Percentiles rank a stretch among this genome's conserved stretches.
Evolutionary conservation across 1,140 invertebrate genomes (phyloP).

Genomic region (Drosophila serrata): DNA sequence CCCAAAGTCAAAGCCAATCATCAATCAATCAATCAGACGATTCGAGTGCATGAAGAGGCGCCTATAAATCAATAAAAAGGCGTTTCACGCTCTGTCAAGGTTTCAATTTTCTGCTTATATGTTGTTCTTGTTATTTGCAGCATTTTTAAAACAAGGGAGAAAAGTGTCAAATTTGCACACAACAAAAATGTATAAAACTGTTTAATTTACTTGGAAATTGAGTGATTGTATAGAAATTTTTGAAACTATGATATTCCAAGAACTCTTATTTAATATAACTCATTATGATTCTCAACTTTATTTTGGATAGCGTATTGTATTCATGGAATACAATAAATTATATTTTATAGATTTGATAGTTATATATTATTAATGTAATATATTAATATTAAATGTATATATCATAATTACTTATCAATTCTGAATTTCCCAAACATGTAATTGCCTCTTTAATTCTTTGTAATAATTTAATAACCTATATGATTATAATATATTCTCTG

Average conservation of each 20-base stretch:
- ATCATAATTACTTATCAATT: background rate
- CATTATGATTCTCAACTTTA: background rate
- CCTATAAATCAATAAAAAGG: slow-evolving; percentile 73
- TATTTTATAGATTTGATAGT: too few relatives aligned
- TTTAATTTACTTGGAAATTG: background rate
- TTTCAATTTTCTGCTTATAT: slow-evolving; percentile 30
- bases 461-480: background rate
- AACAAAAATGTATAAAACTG: background rate
- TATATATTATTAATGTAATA: too few relatives aligned
- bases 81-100: slow-evolving; percentile 68
- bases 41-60: slow-evolving; percentile 27
- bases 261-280: background rate
- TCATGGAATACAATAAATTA: background rate
- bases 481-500: too few relatives aligned
- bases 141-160: slow-evolving; percentile 18
- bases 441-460: background rate
- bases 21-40: slow-evolving; percentile 58
- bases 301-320: background rate
- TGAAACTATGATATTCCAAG: background rate
- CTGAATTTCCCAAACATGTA: background rate
- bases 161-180: slow-evolving; percentile 47
- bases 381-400: too few relatives aligned
- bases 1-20: slow-evolving; percentile 73
- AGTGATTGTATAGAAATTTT: background rate
- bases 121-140: background rate